Evolutionary conservation across 2,888 invertebrate genomes (phyloP), one percentile per base, ranked within the genome.

Genomic region (Trachelus stipa): DNA sequence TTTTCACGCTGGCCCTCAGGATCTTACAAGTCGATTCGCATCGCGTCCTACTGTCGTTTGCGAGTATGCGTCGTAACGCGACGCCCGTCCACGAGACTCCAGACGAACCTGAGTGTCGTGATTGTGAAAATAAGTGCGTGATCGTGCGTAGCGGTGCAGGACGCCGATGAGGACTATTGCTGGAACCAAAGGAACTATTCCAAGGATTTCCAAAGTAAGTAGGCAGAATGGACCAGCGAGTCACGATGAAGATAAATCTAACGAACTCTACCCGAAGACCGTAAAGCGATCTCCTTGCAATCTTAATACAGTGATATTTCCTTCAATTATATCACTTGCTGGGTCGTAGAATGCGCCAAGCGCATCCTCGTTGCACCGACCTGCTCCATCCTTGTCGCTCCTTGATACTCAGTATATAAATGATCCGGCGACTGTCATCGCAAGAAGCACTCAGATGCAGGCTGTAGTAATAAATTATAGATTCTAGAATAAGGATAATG

Each of bases 141-240:
- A 71, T 71, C 71, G 71, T 34, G 71, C 12, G 12, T 12, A 71
- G 12, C 12, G 11, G 11, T 23, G 31, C 31, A 34, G 34, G 71
- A 71, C 71, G 71, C 71, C 71, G 71, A 71, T 71, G 71, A 71
- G 71, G 71, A 71, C 33, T 33, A 34, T 71, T 23, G 71, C 71
- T 71, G 71, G 71, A 23, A 31, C 12, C 71, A 23, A 15, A 31
- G 71, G 31, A 34, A 9, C 33, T 71, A 3, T 33, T 6, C 33
- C 71, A 34, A 71, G 71, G 71, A 31, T 12, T 31, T 71, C 31
- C 34, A 31, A 71, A 30, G 71, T 71, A 34, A 71, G 71, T 71
- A 71, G 33, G 1, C 12, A 30, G 23, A 23, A 23, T 56, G 56
- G 15, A 56, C 9, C 56, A 9, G 56, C 23, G 56, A 56, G 9